Conservation (phyloP, 35 echinoderm and acorn worm species). For the Lytechinus pictus region DNA sequence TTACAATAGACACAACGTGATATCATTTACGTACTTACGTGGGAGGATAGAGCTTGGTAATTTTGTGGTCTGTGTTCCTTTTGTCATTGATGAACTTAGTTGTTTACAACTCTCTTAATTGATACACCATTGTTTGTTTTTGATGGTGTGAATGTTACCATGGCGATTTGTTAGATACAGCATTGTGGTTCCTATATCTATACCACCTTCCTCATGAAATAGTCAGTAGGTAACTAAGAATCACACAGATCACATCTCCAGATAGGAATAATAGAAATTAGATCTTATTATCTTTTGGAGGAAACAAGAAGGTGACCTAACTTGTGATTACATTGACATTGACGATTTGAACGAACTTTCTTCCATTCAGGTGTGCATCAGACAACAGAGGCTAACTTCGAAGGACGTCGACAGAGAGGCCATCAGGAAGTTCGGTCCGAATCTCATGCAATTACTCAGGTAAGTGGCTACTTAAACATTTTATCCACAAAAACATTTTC, state of each 20-base stretch:
- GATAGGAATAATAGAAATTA: background rate
- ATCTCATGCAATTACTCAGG: constrained; percentile 96
- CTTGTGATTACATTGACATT: background rate
- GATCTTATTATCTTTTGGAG: background rate
- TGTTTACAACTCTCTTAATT: constrained; percentile 4
- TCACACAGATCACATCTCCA: background rate
- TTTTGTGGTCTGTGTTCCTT: background rate
- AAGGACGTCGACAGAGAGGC: constrained; percentile 78
- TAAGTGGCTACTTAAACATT: constrained; percentile 35
- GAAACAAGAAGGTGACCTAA: background rate
- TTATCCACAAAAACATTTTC: background rate
- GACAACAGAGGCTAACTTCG: constrained; percentile 89
- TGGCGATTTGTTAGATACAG: background rate
- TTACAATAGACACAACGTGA: background rate
- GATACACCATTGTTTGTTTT: background rate
- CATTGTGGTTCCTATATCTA: background rate
- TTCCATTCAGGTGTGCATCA: constrained; percentile 74
- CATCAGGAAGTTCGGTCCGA: constrained; percentile 83
- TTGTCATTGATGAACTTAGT: background rate
- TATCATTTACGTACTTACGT: background rate
- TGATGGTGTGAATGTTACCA: background rate
- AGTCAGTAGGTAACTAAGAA: background rate
- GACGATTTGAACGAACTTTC: background rate
- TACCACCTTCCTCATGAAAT: background rate
- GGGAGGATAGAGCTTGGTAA: background rate